Percentiles rank a stretch among this genome's conserved stretches.
Conservation (phyloP, 2,113 vertebrate species). For the Pitta sordida region DNA sequence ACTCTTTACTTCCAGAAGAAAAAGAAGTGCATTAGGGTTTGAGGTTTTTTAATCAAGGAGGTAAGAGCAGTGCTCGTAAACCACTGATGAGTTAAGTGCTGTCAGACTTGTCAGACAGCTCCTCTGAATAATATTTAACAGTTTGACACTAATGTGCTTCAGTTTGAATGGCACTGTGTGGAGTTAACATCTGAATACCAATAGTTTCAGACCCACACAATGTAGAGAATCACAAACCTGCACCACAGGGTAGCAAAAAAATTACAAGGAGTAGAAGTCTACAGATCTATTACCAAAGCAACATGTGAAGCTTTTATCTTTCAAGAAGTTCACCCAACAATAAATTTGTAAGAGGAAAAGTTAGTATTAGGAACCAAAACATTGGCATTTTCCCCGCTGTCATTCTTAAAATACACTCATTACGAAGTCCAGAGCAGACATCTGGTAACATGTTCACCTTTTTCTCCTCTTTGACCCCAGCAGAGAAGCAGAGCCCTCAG, state of each 20-base stretch:
- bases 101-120: conserved; percentile 10
- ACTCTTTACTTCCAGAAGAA: background rate
- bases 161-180: background rate
- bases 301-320: background rate
- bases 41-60: background rate
- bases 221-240: background rate
- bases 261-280: background rate
- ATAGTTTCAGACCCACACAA: background rate
- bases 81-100: background rate
- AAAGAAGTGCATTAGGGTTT: background rate
- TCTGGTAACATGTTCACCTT: background rate
- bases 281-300: background rate
- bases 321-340: background rate
- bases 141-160: conserved; percentile 9
- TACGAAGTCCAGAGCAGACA: background rate
- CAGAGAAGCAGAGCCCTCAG: background rate
- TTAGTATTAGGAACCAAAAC: background rate
- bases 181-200: background rate
- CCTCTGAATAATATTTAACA: background rate
- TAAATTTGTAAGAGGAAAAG: background rate
- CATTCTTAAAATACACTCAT: background rate
- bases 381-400: fast-evolving
- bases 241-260: background rate
- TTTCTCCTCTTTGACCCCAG: background rate
- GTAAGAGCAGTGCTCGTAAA: background rate